Percentiles rank a stretch among this genome's conserved stretches.
phyloP scores from a whole-genome alignment of 2,113 vertebrate genomes.

The Eulemur macaco region DNA sequence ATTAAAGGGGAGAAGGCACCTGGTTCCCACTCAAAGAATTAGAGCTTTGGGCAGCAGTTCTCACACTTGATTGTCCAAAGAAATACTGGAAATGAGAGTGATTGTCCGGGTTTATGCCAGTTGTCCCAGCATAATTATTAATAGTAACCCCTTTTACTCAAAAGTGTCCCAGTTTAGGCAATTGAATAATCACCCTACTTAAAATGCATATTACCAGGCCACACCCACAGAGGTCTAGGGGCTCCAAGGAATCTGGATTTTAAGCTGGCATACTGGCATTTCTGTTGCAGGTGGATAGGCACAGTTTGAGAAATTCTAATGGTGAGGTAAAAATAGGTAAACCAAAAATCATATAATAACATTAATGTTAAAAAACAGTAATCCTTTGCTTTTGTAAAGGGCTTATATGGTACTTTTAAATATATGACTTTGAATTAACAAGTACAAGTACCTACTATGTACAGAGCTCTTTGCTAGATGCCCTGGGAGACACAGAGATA shows the following conservation, averaged over 20 bases:
- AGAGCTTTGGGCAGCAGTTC: not conserved
- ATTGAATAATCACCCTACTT: not conserved
- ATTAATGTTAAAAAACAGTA: not conserved
- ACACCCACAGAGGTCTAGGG: not conserved
- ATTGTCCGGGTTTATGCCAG: not conserved
- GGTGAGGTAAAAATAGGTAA: not conserved
- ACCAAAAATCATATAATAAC: not conserved
- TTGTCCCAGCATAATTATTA: not conserved
- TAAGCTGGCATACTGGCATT: not conserved
- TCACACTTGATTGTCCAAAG: not conserved
- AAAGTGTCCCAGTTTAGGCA: not conserved
- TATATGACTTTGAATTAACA: not conserved
- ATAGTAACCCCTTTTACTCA: not conserved
- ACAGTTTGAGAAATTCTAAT: not conserved
- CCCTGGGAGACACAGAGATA: not conserved
- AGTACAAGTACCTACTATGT: not conserved
- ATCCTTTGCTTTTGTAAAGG: not conserved
- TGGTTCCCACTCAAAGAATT: not conserved
- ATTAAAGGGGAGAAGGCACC: not conserved
- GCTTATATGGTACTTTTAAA: not conserved
- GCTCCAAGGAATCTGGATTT: not conserved
- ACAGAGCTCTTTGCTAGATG: not conserved
- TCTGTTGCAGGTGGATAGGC: not conserved
- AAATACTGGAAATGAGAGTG: not conserved
- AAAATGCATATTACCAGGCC: not conserved